Evolutionary conservation across 2,888 invertebrate species (phyloP).

Genomic region (Antheraea yamamai): DNA sequence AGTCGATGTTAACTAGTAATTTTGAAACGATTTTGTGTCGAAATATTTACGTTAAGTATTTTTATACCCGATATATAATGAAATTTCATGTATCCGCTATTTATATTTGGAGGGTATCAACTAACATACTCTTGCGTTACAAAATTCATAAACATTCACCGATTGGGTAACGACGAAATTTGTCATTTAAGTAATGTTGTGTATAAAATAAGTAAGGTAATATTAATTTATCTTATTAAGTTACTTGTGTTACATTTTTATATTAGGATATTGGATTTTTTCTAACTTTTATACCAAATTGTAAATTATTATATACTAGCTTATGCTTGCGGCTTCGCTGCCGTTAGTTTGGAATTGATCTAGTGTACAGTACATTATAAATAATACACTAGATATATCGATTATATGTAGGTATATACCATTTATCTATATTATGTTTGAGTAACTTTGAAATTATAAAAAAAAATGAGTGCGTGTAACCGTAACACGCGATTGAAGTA

Average conservation of each 20-base stretch:
- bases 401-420: too few relatives aligned
- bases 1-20: slow-evolving; percentile 54
- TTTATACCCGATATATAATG: slow-evolving; percentile 3
- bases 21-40: slow-evolving; percentile 48
- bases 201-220: not conserved
- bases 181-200: not conserved
- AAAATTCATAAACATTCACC: not conserved
- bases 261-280: not conserved
- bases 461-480: too few relatives aligned
- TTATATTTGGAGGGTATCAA: slow-evolving; percentile 6
- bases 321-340: too few relatives aligned
- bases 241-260: not conserved
- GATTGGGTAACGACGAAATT: not conserved
- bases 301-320: too few relatives aligned
- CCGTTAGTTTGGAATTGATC: too few relatives aligned
- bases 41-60: slow-evolving; percentile 13
- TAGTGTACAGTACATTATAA: too few relatives aligned
- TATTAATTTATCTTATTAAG: not conserved
- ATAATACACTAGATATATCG: too few relatives aligned
- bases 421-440: too few relatives aligned
- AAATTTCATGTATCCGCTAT: slow-evolving; percentile 13
- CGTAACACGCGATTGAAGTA: too few relatives aligned
- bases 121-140: not conserved
- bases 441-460: too few relatives aligned
- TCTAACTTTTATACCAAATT: not conserved